phyloP scores from a whole-genome alignment of 2,113 vertebrate species.

The Megaceryle maxima region DNA sequence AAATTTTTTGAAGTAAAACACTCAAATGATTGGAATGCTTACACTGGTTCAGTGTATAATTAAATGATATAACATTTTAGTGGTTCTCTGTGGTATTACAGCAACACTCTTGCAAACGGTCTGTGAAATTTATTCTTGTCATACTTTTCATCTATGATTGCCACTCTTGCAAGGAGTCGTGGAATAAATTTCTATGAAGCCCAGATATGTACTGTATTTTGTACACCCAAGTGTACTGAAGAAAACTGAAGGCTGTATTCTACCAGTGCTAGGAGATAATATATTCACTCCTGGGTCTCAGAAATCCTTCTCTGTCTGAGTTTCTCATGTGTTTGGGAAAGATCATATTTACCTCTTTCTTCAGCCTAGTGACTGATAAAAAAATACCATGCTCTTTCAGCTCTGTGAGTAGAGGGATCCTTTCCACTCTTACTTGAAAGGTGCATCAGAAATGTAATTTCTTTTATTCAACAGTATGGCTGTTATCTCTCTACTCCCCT shows the following conservation, averaged over 20 bases:
- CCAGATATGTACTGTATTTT: background rate
- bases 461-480: background rate
- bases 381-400: background rate
- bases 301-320: background rate
- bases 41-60: background rate
- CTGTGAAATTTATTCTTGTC: background rate
- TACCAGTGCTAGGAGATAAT: background rate
- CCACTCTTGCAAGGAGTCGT: background rate
- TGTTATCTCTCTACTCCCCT: background rate
- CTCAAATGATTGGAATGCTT: background rate
- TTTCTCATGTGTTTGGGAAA: background rate
- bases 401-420: background rate
- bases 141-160: background rate
- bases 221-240: background rate
- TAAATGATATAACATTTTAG: background rate
- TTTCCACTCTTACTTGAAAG: background rate
- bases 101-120: background rate
- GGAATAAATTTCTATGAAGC: background rate
- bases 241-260: background rate
- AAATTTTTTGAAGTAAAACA: background rate
- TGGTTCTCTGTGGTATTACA: background rate
- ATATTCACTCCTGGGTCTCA: background rate
- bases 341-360: background rate
- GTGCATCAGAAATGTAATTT: background rate
- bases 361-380: background rate